phyloP scores from a whole-genome alignment of 1,140 invertebrate genomes.

The Drosophila rhopaloa region DNA sequence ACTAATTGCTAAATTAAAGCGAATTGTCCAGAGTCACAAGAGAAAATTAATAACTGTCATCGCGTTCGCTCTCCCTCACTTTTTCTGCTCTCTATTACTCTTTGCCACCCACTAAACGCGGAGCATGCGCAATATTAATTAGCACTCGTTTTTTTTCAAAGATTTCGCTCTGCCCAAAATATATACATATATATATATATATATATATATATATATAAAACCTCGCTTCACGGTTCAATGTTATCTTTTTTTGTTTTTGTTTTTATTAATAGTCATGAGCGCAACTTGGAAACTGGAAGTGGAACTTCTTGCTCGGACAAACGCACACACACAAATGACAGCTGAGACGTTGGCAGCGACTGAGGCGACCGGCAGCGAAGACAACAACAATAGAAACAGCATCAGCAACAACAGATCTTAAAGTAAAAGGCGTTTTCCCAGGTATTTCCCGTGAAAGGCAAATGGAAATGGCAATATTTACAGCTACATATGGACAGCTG shows the following conservation, averaged over 20 bases:
- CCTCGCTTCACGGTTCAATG: slow-evolving; percentile 55
- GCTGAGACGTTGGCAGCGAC: slow-evolving; percentile 17
- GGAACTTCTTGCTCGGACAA: slow-evolving; percentile 52
- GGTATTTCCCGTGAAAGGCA: slow-evolving; percentile 67
- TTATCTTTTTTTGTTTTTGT: slow-evolving; percentile 43
- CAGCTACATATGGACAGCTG: slow-evolving; percentile 16
- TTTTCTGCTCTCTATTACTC: background rate
- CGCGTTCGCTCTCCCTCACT: slow-evolving; percentile 21
- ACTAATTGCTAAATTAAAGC: slow-evolving; percentile 74
- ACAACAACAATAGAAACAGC: slow-evolving; percentile 31
- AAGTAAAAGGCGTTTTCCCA: slow-evolving; percentile 80
- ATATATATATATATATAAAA: slow-evolving; percentile 26
- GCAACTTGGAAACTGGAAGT: slow-evolving; percentile 49
- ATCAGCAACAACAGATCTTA: slow-evolving; percentile 19
- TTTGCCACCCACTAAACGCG: slow-evolving; percentile 51
- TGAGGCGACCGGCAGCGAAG: slow-evolving; percentile 28
- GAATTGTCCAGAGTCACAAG: slow-evolving; percentile 65
- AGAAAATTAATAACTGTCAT: slow-evolving; percentile 64
- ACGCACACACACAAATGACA: slow-evolving; percentile 55
- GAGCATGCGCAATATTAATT: slow-evolving; percentile 57
- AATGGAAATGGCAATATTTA: slow-evolving; percentile 50
- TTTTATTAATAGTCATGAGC: slow-evolving; percentile 72
- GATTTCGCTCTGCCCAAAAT: slow-evolving; percentile 16
- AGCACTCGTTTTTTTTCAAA: slow-evolving; percentile 34
- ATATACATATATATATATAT: background rate